phyloP scores from a whole-genome alignment of 2,797 vertebrate genomes.

The Sebastes diploproa region DNA sequence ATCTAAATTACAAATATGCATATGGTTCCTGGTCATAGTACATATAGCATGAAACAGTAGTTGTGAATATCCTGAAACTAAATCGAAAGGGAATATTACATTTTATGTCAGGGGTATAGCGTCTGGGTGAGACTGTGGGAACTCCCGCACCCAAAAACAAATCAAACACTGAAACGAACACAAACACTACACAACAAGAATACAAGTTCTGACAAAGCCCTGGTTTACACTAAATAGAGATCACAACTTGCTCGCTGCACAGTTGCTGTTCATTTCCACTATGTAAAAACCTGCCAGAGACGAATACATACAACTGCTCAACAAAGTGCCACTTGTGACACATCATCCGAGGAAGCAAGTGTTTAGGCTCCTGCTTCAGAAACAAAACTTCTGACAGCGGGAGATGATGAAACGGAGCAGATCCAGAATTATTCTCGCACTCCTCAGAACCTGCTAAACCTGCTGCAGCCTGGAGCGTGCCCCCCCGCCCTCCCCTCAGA shows the following conservation, averaged over 20 bases:
- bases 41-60: neutral
- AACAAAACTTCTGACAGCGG: conserved; percentile 76
- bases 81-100: neutral
- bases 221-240: conserved; percentile 64
- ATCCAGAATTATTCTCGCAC: conserved; percentile 72
- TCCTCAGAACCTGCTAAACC: conserved; percentile 73
- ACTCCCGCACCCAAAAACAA: conserved; percentile 29
- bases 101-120: neutral
- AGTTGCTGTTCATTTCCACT: conserved; percentile 50
- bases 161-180: conserved; percentile 48
- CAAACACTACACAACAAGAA: conserved; percentile 48
- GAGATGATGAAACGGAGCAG: conserved; percentile 74
- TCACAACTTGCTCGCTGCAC: conserved; percentile 56
- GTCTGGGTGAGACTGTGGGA: conserved; percentile 16
- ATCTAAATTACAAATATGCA: neutral
- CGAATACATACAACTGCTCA: conserved; percentile 65
- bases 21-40: neutral
- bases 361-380: conserved; percentile 73
- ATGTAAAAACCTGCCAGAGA: conserved; percentile 66
- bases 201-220: conserved; percentile 64
- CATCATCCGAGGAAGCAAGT: conserved; percentile 70
- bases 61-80: neutral
- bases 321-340: conserved; percentile 80
- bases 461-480: conserved; percentile 77
- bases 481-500: conserved; percentile 49